Base-by-base conservation (phyloP, 2,113 vertebrate genomes). In the Crotalus helleri region DNA sequence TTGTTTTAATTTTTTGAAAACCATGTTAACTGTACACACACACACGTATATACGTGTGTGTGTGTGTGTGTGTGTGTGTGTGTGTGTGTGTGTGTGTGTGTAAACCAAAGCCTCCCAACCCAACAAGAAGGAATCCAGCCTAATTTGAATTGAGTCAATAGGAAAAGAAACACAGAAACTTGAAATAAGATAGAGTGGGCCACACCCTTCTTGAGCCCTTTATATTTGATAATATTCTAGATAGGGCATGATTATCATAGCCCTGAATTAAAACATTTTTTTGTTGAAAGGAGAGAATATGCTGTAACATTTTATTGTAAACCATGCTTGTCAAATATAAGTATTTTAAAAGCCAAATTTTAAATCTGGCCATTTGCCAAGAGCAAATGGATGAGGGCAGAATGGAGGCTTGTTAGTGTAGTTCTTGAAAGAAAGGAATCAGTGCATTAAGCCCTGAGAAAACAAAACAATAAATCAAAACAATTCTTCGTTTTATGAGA, bases 381-480 rank as follows among this genome's bases (percentile, higher is more conserved):
- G 53, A 86, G n/a, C 15, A 69, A 86, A 74, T 33, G 17, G 26
- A 44, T 81, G 59, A 93, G 5, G 21, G 61, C 21, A 81, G 26
- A 44, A 24, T 51, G 88, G 74, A 90, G 26, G 11, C 53, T 85
- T 90, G 26, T 81, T 88, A 81, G 19, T 39, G 26, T 93, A 51
- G 15, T 88, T 44, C 13, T 57, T 54, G 88, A 23, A 69, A 89
- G 54, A 21, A 59, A 91, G 44, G 26, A 88, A 69, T 59, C 11
- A 7, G 44, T 53, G 55, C 33, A 58, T 19, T 59, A n/a, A 92
- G 29, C 87, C 39, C 29, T 58, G 23, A 12, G 89, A 33, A 90
- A 90, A 92, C 57, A 74, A 90, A 53, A 46, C 49, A 49, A 59
- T 88, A 92, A 85, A 94, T 92, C 51, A 94, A 91, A 93, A 13